phyloP scores from a whole-genome alignment of 2,888 invertebrate genomes.

The Sphaerophoria rueppellii region DNA sequence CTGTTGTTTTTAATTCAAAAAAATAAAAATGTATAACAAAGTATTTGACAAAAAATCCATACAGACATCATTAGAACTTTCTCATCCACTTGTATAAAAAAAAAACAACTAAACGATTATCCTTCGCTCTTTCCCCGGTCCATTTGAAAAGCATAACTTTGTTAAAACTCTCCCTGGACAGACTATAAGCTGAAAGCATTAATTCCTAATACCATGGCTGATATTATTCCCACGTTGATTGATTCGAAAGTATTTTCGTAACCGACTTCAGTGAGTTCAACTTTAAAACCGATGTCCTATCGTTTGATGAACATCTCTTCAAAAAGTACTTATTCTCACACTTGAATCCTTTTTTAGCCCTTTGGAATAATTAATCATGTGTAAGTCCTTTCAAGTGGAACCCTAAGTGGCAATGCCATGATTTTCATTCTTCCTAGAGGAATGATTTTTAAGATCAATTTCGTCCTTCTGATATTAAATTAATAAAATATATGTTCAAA shows the following conservation, averaged over 20 bases:
- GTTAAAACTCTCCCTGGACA: not conserved
- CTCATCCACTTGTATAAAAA: too few species aligned
- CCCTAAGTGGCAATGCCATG: constrained; percentile 26
- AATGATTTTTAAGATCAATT: constrained; percentile 1
- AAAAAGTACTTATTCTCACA: not conserved
- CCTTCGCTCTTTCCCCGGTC: too few species aligned
- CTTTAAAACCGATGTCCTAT: constrained; percentile 53
- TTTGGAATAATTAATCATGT: constrained; percentile 61
- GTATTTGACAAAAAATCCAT: too few species aligned
- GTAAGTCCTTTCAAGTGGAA: constrained; percentile 41
- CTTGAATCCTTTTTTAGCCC: not conserved
- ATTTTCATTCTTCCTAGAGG: not conserved
- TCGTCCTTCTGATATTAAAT: constrained; percentile 45
- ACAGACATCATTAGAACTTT: too few species aligned
- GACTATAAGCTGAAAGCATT: not conserved
- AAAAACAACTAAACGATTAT: too few species aligned
- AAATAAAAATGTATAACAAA: too few species aligned
- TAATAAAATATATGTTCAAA: constrained; percentile 26
- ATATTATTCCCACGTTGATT: constrained; percentile 21
- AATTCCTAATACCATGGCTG: constrained; percentile 8
- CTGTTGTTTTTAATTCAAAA: not conserved
- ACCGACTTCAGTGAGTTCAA: constrained; percentile 47
- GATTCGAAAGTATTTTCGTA: constrained; percentile 31
- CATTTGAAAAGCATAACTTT: not conserved
- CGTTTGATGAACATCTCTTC: constrained; percentile 31